Percentiles rank a stretch among this genome's conserved stretches.
Conservation (phyloP, 1,140 invertebrate species). For the Sarcophaga peregrina region DNA sequence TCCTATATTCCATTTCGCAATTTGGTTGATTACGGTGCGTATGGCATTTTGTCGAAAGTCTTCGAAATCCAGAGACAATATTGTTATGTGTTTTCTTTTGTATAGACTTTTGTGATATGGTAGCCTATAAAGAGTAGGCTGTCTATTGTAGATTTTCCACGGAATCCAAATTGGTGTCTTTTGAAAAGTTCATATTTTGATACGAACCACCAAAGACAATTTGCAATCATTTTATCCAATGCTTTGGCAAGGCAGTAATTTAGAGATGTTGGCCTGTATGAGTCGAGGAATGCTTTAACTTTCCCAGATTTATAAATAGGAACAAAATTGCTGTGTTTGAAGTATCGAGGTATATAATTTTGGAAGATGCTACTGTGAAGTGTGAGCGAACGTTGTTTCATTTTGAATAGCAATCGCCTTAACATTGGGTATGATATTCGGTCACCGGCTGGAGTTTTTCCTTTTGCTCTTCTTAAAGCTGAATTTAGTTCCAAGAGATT, state of each 20-base stretch:
- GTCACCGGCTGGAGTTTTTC: not conserved
- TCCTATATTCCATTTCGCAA: slow-evolving; percentile 43
- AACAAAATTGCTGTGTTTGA: not conserved
- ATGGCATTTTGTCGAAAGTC: no score
- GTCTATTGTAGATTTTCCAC: no score
- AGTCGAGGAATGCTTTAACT: not conserved
- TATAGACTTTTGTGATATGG: no score
- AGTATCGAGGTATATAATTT: not conserved
- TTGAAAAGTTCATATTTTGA: no score
- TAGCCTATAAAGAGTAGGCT: no score
- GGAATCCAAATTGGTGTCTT: no score
- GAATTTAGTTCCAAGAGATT: not conserved
- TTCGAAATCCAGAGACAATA: no score
- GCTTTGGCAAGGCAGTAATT: slow-evolving; percentile 21
- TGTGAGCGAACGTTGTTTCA: not conserved
- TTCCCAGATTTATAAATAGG: slow-evolving; percentile 14
- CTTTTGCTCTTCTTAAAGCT: slow-evolving; percentile 13
- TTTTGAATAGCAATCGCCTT: not conserved
- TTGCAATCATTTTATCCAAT: slow-evolving; percentile 43
- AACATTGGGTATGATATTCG: not conserved
- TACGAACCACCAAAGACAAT: slow-evolving; percentile 33
- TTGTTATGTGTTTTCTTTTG: no score
- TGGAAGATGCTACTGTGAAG: not conserved
- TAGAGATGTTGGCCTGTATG: slow-evolving; percentile 31
- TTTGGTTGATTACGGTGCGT: slow-evolving; percentile 41